phyloP scores from a whole-genome alignment of 1,140 invertebrate genomes.

The Samia ricini region DNA sequence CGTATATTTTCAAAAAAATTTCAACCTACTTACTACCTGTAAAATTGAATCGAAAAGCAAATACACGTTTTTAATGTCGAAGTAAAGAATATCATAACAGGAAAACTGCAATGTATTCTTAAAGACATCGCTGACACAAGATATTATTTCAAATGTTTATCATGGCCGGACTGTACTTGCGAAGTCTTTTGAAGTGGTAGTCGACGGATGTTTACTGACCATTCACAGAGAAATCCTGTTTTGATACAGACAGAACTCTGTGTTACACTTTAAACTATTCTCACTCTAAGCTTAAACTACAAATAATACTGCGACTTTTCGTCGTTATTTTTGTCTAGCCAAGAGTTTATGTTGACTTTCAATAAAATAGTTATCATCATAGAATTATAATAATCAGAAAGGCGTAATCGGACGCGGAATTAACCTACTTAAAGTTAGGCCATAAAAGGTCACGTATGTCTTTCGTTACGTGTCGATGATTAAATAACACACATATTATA shows the following conservation, averaged over 20 bases:
- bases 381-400: too few relatives aligned
- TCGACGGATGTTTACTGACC: constrained; percentile 36
- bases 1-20: too few relatives aligned
- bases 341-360: background rate
- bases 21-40: too few relatives aligned
- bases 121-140: constrained; percentile 3
- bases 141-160: constrained; percentile 13
- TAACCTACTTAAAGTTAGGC: too few relatives aligned
- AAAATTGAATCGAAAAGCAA: background rate
- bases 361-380: background rate
- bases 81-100: background rate
- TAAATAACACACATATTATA: too few relatives aligned
- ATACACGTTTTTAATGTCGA: background rate
- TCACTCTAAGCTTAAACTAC: background rate
- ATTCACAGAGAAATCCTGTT: constrained; percentile 47
- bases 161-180: constrained; percentile 3
- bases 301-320: background rate
- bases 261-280: constrained; percentile 9
- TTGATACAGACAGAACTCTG: constrained; percentile 34
- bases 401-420: too few relatives aligned
- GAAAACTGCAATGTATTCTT: background rate
- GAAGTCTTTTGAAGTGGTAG: constrained; percentile 22
- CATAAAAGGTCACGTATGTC: too few relatives aligned
- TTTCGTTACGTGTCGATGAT: too few relatives aligned
- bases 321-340: background rate